Percentiles rank a stretch among this genome's conserved stretches.
Evolutionary conservation across 2,888 invertebrate species (phyloP).

Genomic region (Aporophyla nigra): DNA sequence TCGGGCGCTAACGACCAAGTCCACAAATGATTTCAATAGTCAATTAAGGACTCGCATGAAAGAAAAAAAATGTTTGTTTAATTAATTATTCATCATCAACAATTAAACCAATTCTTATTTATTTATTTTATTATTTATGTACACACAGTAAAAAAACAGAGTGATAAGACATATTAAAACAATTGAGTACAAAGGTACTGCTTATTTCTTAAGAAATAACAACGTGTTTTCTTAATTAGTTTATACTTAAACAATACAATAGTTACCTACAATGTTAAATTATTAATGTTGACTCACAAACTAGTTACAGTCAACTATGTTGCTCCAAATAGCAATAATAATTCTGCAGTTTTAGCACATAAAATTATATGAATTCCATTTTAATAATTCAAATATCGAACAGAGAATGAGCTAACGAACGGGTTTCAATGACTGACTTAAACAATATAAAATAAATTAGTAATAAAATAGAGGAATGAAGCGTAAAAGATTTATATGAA

Average conservation of each 20-base stretch:
- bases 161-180: too few relatives aligned
- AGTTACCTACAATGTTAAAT: slow-evolving; percentile 14
- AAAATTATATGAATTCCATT: slow-evolving; percentile 57
- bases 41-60: slow-evolving; percentile 33
- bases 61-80: slow-evolving; percentile 27
- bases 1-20: slow-evolving; percentile 58
- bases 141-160: too few relatives aligned
- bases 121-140: too few relatives aligned
- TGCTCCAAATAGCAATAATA: slow-evolving; percentile 52
- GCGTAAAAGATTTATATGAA: slow-evolving; percentile 84
- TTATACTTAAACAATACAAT: slow-evolving; percentile 17
- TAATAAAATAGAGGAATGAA: slow-evolving; percentile 83
- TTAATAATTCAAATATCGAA: slow-evolving; percentile 58
- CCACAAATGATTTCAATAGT: slow-evolving; percentile 42
- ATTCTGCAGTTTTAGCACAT: slow-evolving; percentile 52
- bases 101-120: slow-evolving; percentile 6
- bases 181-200: too few relatives aligned
- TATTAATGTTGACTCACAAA: slow-evolving; percentile 11
- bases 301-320: slow-evolving; percentile 28
- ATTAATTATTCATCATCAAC: slow-evolving; percentile 16
- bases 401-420: slow-evolving; percentile 55
- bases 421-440: slow-evolving; percentile 58
- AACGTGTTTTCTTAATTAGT: too few relatives aligned
- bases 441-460: slow-evolving; percentile 74
- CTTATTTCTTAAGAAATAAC: too few relatives aligned